These are phyloP conservation scores for Hyperopisus bebe DNA, from an alignment of 2,113 vertebrate species.

Conservation along the genomic window DNA sequence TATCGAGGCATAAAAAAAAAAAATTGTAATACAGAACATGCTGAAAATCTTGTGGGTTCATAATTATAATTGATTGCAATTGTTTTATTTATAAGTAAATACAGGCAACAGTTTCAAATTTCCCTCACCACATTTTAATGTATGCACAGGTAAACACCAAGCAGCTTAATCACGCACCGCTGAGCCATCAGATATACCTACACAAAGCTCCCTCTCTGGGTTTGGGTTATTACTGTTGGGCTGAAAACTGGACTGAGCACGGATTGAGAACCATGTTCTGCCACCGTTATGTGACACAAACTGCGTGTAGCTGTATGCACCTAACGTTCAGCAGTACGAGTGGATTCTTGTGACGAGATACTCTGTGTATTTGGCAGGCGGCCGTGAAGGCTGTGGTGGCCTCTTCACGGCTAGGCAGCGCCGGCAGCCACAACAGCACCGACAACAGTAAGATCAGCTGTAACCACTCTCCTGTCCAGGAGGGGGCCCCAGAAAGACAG, in stretches of 20 bases:
- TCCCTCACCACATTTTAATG: background rate
- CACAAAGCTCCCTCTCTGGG: background rate
- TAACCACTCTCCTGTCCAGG: constrained; percentile 36
- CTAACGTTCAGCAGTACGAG: background rate
- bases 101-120: background rate
- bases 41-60: background rate
- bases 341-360: background rate
- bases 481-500: constrained; percentile 24
- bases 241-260: background rate
- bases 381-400: constrained; percentile 82
- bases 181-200: background rate
- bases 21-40: background rate
- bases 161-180: background rate
- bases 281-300: background rate
- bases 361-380: constrained; percentile 53
- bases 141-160: background rate
- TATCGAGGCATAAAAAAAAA: background rate
- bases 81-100: background rate
- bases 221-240: background rate
- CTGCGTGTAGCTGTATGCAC: background rate
- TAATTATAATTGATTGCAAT: background rate
- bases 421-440: constrained; percentile 56
- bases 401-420: constrained; percentile 70
- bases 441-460: constrained; percentile 56
- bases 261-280: background rate